A percentile compares a stretch with the other conserved stretches of the same genome.
Evolutionary conservation across 2,113 vertebrate species (phyloP).

Genomic region (Atrichornis clamosus): DNA sequence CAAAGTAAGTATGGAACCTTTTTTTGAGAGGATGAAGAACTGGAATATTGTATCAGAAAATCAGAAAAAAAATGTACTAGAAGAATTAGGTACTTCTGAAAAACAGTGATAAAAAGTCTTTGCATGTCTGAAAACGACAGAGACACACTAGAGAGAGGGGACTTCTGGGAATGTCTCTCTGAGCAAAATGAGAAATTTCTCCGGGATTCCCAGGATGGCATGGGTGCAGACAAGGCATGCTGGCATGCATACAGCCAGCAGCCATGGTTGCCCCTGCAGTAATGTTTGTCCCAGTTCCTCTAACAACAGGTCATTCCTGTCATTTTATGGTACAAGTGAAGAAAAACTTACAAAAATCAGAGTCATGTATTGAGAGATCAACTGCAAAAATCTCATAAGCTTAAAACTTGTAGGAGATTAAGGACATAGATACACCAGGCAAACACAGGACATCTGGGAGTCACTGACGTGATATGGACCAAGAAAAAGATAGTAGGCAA

Average conservation of each 20-base stretch:
- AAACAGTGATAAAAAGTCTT: background rate
- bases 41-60: background rate
- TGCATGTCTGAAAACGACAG: background rate
- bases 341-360: background rate
- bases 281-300: background rate
- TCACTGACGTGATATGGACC: accelerated
- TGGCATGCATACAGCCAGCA: accelerated
- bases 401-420: background rate
- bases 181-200: background rate
- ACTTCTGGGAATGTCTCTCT: accelerated
- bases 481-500: background rate
- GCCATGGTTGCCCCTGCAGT: background rate
- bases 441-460: background rate
- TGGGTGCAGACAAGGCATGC: background rate
- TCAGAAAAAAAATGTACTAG: background rate
- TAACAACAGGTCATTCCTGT: background rate
- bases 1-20: background rate
- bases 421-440: background rate
- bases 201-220: background rate
- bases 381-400: background rate
- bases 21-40: background rate
- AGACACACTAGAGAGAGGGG: background rate
- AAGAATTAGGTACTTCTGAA: background rate
- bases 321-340: background rate
- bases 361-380: background rate